Conservation (phyloP, 2,888 invertebrate genomes). For the Ormyrus thymus region DNA sequence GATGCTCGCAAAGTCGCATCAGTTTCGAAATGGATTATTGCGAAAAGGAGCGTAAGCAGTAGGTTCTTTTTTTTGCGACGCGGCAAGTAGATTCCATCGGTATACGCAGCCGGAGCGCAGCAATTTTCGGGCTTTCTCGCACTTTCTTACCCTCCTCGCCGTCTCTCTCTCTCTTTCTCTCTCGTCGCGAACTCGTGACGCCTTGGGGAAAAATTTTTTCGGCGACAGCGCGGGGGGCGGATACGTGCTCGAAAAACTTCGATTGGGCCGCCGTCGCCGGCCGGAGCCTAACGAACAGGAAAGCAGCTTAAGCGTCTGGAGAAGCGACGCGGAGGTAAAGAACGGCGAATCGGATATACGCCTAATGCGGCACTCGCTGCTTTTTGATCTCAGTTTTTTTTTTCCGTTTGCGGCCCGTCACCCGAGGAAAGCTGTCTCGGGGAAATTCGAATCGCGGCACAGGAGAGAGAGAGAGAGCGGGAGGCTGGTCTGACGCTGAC, state of each 20-base stretch:
- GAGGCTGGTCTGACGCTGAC: background rate
- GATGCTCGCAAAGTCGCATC: too few species aligned
- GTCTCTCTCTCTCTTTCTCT: background rate
- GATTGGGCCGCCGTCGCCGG: conserved; percentile 30
- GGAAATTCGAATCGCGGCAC: background rate
- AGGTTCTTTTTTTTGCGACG: background rate
- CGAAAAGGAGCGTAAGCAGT: too few species aligned
- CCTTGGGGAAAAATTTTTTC: conserved; percentile 33
- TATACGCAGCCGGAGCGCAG: background rate
- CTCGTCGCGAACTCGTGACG: conserved; percentile 9
- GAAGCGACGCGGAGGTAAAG: background rate
- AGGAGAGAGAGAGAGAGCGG: background rate
- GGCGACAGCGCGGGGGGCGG: background rate
- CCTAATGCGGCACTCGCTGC: background rate
- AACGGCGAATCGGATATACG: background rate
- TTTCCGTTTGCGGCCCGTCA: background rate
- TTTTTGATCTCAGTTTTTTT: background rate
- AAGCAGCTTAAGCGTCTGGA: conserved; percentile 17
- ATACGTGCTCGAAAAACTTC: conserved; percentile 36
- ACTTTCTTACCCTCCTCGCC: background rate
- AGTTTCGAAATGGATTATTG: background rate
- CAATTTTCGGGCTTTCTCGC: conserved; percentile 1
- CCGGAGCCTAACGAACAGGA: conserved; percentile 10
- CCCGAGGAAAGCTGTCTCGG: background rate
- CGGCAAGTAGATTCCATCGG: conserved; percentile 2